Percentiles rank a stretch among this genome's conserved stretches.
phyloP scores from a whole-genome alignment of 2,888 invertebrate genomes.

The Vanessa cardui region DNA sequence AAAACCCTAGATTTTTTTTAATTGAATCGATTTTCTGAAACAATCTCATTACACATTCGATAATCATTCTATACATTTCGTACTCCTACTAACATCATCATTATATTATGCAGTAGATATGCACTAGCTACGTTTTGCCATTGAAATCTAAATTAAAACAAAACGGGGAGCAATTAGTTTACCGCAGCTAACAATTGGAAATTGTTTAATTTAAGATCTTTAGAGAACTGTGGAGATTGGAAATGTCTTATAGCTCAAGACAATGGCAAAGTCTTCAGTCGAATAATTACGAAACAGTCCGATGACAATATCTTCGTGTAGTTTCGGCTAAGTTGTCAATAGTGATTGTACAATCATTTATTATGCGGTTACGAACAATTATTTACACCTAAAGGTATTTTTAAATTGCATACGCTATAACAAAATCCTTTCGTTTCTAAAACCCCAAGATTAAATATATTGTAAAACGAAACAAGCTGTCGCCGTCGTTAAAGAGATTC shows the following conservation, averaged over 20 bases:
- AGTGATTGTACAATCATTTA: not conserved
- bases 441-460: no score
- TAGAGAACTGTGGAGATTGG: constrained; percentile 13
- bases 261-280: not conserved
- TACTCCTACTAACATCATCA: no score
- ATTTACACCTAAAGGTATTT: not conserved
- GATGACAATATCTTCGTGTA: not conserved
- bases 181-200: not conserved
- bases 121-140: no score
- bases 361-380: not conserved
- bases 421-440: no score
- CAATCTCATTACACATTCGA: no score
- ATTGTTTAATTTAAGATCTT: constrained; percentile 6
- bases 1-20: no score
- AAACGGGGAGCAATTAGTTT: not conserved
- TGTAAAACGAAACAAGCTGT: no score
- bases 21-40: no score
- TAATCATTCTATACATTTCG: no score
- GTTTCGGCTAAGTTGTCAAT: not conserved
- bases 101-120: no score
- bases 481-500: no score
- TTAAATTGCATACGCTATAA: not conserved
- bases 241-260: constrained; percentile 4
- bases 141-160: no score
- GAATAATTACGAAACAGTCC: constrained; percentile 2